A percentile compares a stretch with the other conserved stretches of the same genome.
Conservation (phyloP, 2,797 vertebrate species). For the Gallinago stenura region DNA sequence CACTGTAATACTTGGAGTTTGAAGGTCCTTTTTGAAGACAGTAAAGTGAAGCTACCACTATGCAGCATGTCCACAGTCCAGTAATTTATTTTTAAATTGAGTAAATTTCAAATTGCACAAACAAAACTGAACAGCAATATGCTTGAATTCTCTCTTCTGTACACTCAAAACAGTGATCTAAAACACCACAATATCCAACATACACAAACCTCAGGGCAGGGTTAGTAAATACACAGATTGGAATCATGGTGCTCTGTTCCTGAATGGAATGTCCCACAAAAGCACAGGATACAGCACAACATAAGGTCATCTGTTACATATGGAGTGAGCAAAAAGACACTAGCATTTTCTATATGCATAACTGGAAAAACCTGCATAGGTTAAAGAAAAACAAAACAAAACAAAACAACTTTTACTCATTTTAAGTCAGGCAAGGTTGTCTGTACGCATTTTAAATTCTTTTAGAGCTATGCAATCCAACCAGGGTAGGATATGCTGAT, state of each 20-base stretch:
- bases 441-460: slow-evolving; percentile 84
- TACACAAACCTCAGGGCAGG: slow-evolving; percentile 92
- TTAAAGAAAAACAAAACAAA: slow-evolving; percentile 60
- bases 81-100: slow-evolving; percentile 87
- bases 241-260: slow-evolving; percentile 89
- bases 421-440: slow-evolving; percentile 83
- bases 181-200: slow-evolving; percentile 99
- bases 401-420: slow-evolving; percentile 81
- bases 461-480: slow-evolving; percentile 90
- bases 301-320: slow-evolving; percentile 92
- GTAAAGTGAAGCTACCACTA: slow-evolving; percentile 80
- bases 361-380: slow-evolving; percentile 86
- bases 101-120: slow-evolving; percentile 87
- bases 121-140: slow-evolving; percentile 88
- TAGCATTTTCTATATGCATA: slow-evolving; percentile 88
- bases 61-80: slow-evolving; percentile 86
- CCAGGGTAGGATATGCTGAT: slow-evolving; percentile 91
- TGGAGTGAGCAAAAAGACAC: slow-evolving; percentile 89
- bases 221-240: slow-evolving; percentile 91
- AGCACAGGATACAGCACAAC: slow-evolving; percentile 98
- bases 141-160: slow-evolving; percentile 92
- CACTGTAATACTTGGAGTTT: slow-evolving; percentile 19
- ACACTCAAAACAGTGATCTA: slow-evolving; percentile 94
- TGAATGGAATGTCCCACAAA: slow-evolving; percentile 94
- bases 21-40: slow-evolving; percentile 63